Conservation (phyloP, 2,113 vertebrate genomes). For the Carassius carassius region DNA sequence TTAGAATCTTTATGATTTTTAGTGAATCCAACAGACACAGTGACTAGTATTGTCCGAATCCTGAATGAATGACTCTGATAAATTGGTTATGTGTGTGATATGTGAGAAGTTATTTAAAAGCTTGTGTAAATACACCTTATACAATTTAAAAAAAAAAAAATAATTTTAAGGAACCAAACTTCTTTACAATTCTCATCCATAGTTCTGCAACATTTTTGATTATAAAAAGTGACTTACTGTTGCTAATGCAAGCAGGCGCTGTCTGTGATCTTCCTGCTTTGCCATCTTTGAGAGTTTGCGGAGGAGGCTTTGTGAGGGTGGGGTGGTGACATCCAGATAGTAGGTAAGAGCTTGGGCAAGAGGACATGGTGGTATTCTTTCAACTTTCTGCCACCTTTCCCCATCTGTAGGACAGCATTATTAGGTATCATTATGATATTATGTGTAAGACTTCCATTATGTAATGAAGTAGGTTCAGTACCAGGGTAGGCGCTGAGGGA, state of each 20-base stretch:
- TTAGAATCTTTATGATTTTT: too few species aligned
- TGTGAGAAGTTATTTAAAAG: background rate
- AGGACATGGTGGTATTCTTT: constrained; percentile 77
- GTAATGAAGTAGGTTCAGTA: constrained; percentile 56
- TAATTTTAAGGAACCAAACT: background rate
- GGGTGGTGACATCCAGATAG: constrained; percentile 83
- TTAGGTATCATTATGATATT: constrained; percentile 21
- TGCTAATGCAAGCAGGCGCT: constrained; percentile 72
- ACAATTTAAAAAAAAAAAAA: too few species aligned
- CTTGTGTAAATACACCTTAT: background rate
- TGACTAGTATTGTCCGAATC: too few species aligned
- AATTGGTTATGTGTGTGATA: background rate
- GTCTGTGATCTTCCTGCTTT: constrained; percentile 63
- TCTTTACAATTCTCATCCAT: background rate
- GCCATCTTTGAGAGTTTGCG: constrained; percentile 78
- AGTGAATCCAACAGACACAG: too few species aligned
- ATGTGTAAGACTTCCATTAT: background rate
- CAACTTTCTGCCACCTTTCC: constrained; percentile 76
- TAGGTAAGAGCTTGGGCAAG: constrained; percentile 80
- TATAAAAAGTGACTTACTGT: constrained; percentile 62
- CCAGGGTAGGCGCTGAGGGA: constrained; percentile 62
- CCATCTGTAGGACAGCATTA: constrained; percentile 52
- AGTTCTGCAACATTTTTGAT: background rate
- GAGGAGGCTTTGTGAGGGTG: constrained; percentile 80
- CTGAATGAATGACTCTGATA: background rate